Conservation (phyloP, 2,797 vertebrate genomes). For the Hylomyscus alleni region DNA sequence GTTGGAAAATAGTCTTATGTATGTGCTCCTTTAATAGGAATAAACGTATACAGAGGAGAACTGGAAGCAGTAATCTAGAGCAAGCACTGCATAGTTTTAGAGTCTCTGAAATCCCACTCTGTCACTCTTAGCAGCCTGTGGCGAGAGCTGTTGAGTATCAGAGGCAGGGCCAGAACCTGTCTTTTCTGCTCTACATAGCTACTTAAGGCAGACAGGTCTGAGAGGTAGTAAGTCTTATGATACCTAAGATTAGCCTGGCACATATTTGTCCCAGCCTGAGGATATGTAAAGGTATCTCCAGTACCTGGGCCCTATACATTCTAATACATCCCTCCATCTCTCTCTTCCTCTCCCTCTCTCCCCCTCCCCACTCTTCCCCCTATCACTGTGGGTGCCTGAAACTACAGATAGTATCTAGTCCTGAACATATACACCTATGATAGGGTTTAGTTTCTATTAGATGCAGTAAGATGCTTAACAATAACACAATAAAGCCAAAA, state of each 20-base stretch:
- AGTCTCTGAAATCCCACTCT: neutral
- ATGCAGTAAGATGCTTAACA: slow-evolving; percentile 1
- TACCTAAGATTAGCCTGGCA: slow-evolving; percentile 21
- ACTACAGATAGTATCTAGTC: neutral
- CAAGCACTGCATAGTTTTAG: neutral
- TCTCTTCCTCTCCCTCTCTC: neutral
- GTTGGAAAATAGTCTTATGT: slow-evolving; percentile 12
- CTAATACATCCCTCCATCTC: neutral
- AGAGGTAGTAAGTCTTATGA: neutral
- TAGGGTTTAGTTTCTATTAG: neutral
- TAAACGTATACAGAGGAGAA: neutral
- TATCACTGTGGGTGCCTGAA: neutral
- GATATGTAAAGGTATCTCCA: neutral
- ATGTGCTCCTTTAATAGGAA: slow-evolving; percentile 25
- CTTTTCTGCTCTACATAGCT: neutral
- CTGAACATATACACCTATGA: neutral
- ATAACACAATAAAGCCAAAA: neutral
- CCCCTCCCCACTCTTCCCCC: neutral
- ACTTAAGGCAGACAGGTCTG: neutral
- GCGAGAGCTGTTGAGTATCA: neutral
- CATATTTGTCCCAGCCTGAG: slow-evolving; percentile 6
- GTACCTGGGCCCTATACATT: neutral
- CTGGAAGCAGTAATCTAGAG: neutral
- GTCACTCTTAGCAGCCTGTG: neutral
- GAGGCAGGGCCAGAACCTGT: neutral